These are phyloP conservation scores for Venusia cambrica DNA, from an alignment of 2,888 invertebrate species.

Conservation along the genomic window DNA sequence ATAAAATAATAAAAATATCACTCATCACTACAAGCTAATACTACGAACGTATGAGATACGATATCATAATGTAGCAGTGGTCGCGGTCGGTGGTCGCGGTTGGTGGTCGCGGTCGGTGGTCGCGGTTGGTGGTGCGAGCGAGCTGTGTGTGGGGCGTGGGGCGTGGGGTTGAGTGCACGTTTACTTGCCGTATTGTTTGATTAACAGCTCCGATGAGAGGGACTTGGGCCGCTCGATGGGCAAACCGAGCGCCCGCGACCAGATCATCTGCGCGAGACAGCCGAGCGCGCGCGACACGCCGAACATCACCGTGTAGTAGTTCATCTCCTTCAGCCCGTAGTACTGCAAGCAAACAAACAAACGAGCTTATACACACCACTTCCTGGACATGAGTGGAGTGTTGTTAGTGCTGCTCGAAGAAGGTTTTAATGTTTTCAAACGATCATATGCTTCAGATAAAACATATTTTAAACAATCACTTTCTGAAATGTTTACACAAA, in stretches of 20 bases:
- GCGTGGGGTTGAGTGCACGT: constrained; percentile 19
- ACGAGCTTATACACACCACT: too few species aligned
- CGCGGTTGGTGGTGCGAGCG: constrained; percentile 20
- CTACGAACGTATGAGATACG: too few species aligned
- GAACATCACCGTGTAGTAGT: constrained; percentile 96
- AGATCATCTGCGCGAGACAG: constrained; percentile 90
- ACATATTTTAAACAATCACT: too few species aligned
- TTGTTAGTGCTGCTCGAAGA: too few species aligned
- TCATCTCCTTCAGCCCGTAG: constrained; percentile 95
- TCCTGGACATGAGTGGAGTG: too few species aligned
- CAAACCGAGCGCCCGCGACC: constrained; percentile 92
- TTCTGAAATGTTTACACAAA: too few species aligned
- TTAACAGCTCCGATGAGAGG: constrained; percentile 85
- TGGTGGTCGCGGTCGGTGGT: too few species aligned
- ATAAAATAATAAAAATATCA: constrained; percentile 44
- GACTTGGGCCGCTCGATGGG: constrained; percentile 95
- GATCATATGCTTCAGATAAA: too few species aligned
- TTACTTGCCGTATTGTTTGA: constrained; percentile 69
- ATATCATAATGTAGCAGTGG: too few species aligned
- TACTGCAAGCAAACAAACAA: constrained; percentile 78
- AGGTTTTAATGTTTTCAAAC: too few species aligned
- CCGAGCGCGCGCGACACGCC: constrained; percentile 95
- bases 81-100: too few species aligned
- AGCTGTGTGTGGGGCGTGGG: constrained; percentile 22
- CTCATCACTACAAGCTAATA: constrained; percentile 34